A percentile compares a stretch with the other conserved stretches of the same genome.
Evolutionary conservation across 2,113 vertebrate genomes (phyloP).

Genomic region (Aptenodytes patagonicus): DNA sequence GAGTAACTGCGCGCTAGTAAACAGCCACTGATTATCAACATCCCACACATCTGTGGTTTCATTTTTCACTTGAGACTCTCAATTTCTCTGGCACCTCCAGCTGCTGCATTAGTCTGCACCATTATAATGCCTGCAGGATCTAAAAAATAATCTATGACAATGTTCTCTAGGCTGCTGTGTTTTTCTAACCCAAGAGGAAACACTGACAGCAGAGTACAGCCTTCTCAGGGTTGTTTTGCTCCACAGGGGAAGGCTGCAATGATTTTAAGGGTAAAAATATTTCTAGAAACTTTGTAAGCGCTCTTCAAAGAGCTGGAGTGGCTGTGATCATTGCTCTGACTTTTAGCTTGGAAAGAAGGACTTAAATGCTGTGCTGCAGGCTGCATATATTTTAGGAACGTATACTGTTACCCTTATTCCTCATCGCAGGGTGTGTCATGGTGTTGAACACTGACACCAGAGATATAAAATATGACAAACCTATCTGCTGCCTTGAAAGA

Average conservation of each 20-base stretch:
- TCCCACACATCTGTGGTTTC: background rate
- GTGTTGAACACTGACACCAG: background rate
- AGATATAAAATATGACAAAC: background rate
- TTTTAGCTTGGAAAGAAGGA: background rate
- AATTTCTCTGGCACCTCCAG: constrained; percentile 18
- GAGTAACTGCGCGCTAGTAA: background rate
- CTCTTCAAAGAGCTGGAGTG: background rate
- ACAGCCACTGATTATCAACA: background rate
- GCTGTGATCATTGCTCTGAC: background rate
- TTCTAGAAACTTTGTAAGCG: background rate
- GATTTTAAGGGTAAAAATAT: background rate
- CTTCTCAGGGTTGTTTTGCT: background rate
- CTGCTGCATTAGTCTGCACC: constrained; percentile 29
- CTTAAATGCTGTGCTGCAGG: background rate
- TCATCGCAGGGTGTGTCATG: background rate
- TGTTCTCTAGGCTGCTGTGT: constrained; percentile 27
- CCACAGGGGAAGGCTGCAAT: background rate
- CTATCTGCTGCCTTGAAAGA: background rate
- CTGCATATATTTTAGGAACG: background rate
- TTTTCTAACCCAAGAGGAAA: constrained; percentile 17
- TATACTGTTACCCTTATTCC: background rate
- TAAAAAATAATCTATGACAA: constrained; percentile 34
- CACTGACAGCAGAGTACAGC: background rate
- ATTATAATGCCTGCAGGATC: constrained; percentile 42
- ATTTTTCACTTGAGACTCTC: constrained; percentile 39